phyloP scores from a whole-genome alignment of 92 coral and sea anemone species.

The Epizoanthus rinbou region DNA sequence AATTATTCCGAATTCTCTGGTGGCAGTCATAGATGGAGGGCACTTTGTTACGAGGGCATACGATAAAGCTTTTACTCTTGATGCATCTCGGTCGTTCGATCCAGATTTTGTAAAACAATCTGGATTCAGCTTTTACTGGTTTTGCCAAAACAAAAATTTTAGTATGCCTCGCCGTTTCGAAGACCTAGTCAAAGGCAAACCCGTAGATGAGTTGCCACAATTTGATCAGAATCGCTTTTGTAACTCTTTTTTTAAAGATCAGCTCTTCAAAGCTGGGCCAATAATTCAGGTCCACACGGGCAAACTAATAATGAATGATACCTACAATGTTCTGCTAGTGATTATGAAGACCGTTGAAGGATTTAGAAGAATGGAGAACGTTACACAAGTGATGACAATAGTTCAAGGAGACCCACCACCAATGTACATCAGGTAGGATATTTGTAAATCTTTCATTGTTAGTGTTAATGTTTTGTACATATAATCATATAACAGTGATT shows the following conservation, averaged over 20 bases:
- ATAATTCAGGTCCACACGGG: constrained; percentile 46
- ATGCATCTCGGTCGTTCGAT: constrained; percentile 51
- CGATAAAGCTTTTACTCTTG: constrained; percentile 22
- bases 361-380: constrained; percentile 21
- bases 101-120: constrained; percentile 53
- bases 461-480: too few species aligned
- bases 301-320: constrained; percentile 23
- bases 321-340: constrained; percentile 48
- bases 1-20: constrained; percentile 52
- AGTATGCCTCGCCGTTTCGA: constrained; percentile 2
- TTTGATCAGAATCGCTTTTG: constrained; percentile 49
- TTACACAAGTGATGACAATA: constrained; percentile 49
- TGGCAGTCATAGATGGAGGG: constrained; percentile 48
- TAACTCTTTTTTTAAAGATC: constrained; percentile 34
- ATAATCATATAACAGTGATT: too few species aligned
- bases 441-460: too few species aligned
- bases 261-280: constrained; percentile 46
- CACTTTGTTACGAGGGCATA: constrained; percentile 30
- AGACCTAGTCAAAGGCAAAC: not conserved
- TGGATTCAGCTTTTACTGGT: constrained; percentile 57
- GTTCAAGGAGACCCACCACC: constrained; percentile 69
- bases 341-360: constrained; percentile 47
- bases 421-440: constrained; percentile 41
- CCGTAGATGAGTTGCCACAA: constrained; percentile 14
- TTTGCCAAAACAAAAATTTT: constrained; percentile 43